A percentile compares a stretch with the other conserved stretches of the same genome.
Evolutionary conservation across 2,797 vertebrate genomes (phyloP).

Genomic region (Helostoma temminkii): DNA sequence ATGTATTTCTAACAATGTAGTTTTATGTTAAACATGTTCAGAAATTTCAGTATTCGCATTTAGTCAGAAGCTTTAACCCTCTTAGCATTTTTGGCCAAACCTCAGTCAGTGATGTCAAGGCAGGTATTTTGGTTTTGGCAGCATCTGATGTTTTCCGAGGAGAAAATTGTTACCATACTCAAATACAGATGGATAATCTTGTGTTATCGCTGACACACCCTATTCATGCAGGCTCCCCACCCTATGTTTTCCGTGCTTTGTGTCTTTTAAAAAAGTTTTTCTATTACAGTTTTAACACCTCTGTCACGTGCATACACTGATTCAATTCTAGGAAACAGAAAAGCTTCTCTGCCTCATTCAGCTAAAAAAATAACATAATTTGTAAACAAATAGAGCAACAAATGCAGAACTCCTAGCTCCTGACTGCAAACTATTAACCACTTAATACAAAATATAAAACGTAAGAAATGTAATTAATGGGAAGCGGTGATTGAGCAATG

Average conservation of each 20-base stretch:
- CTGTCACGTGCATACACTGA: not conserved
- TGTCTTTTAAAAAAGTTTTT: not conserved
- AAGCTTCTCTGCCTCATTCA: not conserved
- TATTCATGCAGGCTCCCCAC: constrained; percentile 9
- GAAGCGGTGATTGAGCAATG: not conserved
- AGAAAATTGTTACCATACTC: constrained; percentile 63
- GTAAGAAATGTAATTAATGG: not conserved
- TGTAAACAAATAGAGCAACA: constrained; percentile 6
- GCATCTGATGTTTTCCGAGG: constrained; percentile 48
- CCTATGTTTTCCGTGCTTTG: not conserved
- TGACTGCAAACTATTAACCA: not conserved
- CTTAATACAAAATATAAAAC: not conserved
- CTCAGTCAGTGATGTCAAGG: constrained; percentile 37
- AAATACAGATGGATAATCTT: constrained; percentile 46
- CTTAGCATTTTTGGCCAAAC: constrained; percentile 35
- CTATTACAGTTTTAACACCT: not conserved
- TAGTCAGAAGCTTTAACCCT: constrained; percentile 9
- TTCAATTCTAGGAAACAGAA: not conserved
- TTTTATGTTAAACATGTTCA: not conserved
- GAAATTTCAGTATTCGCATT: constrained; percentile 15
- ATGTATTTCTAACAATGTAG: not conserved
- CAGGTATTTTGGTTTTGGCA: constrained; percentile 71
- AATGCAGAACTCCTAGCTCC: constrained; percentile 16
- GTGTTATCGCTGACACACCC: constrained; percentile 45
- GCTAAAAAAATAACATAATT: not conserved